These are phyloP conservation scores for Diceros bicornis DNA, from an alignment of 2,797 vertebrate species.

Conservation along the genomic window DNA sequence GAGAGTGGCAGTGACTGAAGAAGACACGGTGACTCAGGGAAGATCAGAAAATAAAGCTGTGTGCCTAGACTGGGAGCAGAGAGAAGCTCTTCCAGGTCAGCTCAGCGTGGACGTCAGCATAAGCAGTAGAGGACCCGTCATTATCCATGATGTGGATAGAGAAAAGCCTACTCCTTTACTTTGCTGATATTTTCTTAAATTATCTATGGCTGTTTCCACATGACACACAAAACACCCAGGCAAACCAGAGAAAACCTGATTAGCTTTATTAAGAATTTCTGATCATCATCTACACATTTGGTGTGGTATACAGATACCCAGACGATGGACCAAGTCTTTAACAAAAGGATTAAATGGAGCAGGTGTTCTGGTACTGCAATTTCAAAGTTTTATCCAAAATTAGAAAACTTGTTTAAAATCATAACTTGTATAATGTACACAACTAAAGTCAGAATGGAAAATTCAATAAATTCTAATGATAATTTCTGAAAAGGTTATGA, in stretches of 20 bases:
- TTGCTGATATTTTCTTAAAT: background rate
- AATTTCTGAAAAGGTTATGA: background rate
- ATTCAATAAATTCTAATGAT: background rate
- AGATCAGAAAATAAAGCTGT: background rate
- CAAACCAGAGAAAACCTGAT: background rate
- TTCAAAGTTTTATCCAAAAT: background rate
- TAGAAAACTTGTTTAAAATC: background rate
- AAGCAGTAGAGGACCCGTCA: background rate
- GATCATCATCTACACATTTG: background rate
- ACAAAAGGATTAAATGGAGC: background rate
- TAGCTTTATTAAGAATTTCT: background rate
- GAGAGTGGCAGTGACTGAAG: background rate
- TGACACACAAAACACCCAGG: background rate
- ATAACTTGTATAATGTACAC: background rate
- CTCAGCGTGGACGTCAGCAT: background rate
- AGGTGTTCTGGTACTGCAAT: background rate
- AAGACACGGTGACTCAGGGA: background rate
- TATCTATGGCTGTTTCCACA: background rate
- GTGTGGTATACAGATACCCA: background rate
- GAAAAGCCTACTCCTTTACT: background rate
- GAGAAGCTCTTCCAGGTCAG: accelerated
- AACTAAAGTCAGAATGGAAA: background rate
- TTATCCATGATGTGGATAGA: background rate
- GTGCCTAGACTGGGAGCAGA: background rate
- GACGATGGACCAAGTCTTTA: background rate